phyloP scores from a whole-genome alignment of 2,113 vertebrate species.

The Rhinogobius similis region DNA sequence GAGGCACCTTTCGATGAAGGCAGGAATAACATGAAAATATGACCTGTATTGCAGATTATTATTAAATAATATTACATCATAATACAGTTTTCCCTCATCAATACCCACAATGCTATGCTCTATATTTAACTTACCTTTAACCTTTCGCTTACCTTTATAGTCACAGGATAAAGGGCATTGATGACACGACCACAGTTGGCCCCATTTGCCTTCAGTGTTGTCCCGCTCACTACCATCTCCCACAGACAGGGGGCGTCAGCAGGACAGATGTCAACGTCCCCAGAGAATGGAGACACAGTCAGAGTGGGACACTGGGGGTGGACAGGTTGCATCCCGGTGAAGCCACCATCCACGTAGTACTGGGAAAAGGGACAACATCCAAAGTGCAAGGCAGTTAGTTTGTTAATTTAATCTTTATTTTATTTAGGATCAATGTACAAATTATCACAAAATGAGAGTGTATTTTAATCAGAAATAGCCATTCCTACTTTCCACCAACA shows the following conservation, averaged over 20 bases:
- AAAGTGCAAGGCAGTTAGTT: neutral
- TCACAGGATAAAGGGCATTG: slow-evolving; percentile 81
- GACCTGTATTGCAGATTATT: neutral
- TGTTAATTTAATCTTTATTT: too few species aligned
- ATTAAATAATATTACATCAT: neutral
- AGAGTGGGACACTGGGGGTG: slow-evolving; percentile 70
- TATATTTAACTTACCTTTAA: too few species aligned
- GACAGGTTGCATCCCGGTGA: slow-evolving; percentile 83
- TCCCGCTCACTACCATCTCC: slow-evolving; percentile 79
- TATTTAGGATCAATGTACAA: too few species aligned
- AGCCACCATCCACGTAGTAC: slow-evolving; percentile 88
- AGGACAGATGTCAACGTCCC: slow-evolving; percentile 89
- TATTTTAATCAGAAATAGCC: too few species aligned
- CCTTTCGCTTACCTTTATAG: slow-evolving; percentile 82
- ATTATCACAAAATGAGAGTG: too few species aligned
- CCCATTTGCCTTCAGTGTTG: slow-evolving; percentile 80
- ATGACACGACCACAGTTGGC: slow-evolving; percentile 81
- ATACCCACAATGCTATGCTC: neutral
- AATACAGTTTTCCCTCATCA: neutral
- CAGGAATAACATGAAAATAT: too few species aligned
- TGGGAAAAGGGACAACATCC: slow-evolving; percentile 44
- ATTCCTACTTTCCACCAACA: too few species aligned
- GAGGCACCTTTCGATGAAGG: too few species aligned
- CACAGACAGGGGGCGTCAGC: slow-evolving; percentile 70
- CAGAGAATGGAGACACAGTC: slow-evolving; percentile 88